phyloP scores from a whole-genome alignment of 2,888 invertebrate genomes.

The Loripinus fragilis region DNA sequence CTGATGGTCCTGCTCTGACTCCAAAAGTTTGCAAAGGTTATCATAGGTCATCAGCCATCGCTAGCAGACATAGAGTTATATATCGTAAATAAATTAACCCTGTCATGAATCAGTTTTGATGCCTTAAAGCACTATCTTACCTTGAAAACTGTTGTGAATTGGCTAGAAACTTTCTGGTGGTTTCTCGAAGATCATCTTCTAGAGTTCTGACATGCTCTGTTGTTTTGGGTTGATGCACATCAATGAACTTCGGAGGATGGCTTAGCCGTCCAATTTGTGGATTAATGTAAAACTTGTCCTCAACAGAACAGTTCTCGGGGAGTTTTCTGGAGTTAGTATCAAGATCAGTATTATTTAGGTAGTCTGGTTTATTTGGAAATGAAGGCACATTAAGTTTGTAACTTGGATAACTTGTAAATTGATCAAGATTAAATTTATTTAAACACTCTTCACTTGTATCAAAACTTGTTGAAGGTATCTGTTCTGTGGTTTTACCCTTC shows the following conservation, averaged over 20 bases:
- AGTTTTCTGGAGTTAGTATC: neutral
- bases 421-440: no score
- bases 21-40: no score
- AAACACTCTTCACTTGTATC: no score
- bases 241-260: neutral
- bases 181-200: slow-evolving; percentile 55
- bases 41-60: no score
- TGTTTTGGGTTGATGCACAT: neutral
- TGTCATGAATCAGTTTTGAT: neutral
- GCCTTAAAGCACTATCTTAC: slow-evolving; percentile 20
- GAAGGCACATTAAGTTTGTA: no score
- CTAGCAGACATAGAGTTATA: neutral
- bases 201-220: slow-evolving; percentile 2
- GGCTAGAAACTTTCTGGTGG: slow-evolving; percentile 56
- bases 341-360: neutral
- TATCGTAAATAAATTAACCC: neutral
- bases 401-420: no score
- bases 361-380: no score
- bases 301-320: neutral
- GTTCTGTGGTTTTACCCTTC: no score
- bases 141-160: slow-evolving; percentile 55
- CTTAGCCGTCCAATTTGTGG: slow-evolving; percentile 2
- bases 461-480: no score
- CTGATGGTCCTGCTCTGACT: no score
- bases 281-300: neutral